Percentiles rank a stretch among this genome's conserved stretches.
phyloP scores from a whole-genome alignment of 2,113 vertebrate genomes.

The Phalacrocorax pelagicus region DNA sequence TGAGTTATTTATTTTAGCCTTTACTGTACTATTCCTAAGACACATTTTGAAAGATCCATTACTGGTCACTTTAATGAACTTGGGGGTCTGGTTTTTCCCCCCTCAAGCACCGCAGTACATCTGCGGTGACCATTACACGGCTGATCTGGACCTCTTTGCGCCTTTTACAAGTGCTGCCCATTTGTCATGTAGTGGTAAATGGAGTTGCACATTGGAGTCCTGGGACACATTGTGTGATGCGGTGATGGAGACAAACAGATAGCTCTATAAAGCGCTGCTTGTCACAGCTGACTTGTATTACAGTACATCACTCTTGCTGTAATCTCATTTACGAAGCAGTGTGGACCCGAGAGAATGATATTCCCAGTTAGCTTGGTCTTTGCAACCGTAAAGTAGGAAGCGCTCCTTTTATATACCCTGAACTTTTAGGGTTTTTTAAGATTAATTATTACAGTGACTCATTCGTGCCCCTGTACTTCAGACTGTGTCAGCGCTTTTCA shows the following conservation, averaged over 20 bases:
- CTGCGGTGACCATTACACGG: slow-evolving; percentile 90
- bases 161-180: slow-evolving; percentile 84
- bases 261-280: slow-evolving; percentile 79
- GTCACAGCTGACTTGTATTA: slow-evolving; percentile 66
- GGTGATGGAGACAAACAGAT: slow-evolving; percentile 82
- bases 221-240: slow-evolving; percentile 77
- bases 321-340: slow-evolving; percentile 79
- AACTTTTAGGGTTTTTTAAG: slow-evolving; percentile 73
- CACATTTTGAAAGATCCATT: slow-evolving; percentile 85
- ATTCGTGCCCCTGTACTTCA: neutral
- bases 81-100: slow-evolving; percentile 73
- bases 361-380: slow-evolving; percentile 81
- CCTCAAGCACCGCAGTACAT: slow-evolving; percentile 81
- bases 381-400: slow-evolving; percentile 77
- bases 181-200: slow-evolving; percentile 91
- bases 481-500: slow-evolving; percentile 57
- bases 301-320: slow-evolving; percentile 75
- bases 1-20: slow-evolving; percentile 92
- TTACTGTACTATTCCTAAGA: slow-evolving; percentile 88
- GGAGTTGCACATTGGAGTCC: slow-evolving; percentile 86
- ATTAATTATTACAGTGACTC: slow-evolving; percentile 73
- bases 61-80: slow-evolving; percentile 94
- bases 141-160: slow-evolving; percentile 74
- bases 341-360: slow-evolving; percentile 70
- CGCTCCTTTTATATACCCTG: slow-evolving; percentile 74